Evolutionary conservation across 2,797 vertebrate species (phyloP), one percentile per base, ranked within the genome.

Genomic region (Megalops cyprinoides): DNA sequence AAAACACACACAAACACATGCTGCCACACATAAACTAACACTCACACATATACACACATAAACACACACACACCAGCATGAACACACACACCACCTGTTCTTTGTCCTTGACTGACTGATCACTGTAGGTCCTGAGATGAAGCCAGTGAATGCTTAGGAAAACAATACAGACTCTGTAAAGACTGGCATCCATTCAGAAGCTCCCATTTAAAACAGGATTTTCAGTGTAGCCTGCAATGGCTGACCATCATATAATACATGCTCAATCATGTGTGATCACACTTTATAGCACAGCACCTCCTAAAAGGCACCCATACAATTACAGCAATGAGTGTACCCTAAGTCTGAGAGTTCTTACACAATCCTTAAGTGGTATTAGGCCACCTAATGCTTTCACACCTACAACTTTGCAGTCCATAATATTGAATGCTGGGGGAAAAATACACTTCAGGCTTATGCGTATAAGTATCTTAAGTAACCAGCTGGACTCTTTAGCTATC

Each of bases 401-500:
- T 53, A 0, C 12, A 42, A 46, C 79, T 37, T 46, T 23, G n/a
- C 28, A 28, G 53, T 58, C 56, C 20, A 34, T 42, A 12, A 4
- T 31, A 69, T 31, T 37, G 34, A 65, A 65, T 42, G 31, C 9
- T 48, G 46, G 9, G 34, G 37, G 65, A 12, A 56, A 46, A 10
- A 62, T n/a, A 75, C 74, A 77, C 74, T 71, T 58, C n/a, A 15
- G 67, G 62, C 74, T 67, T 6, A 10, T 31, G 12, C 60, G 44
- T 60, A 42, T 48, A 75, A 80, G 73, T 20, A 77, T 34, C n/a
- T 31, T 42, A 77, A 81, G 48, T 65, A 44, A 18, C 60, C 49
- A 46, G 60, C 75, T 78, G 78, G 71, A 48, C 25, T 53, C 78
- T 79, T 78, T 44, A 48, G 65, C 82, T 82, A 79, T 85, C 85